Base-by-base conservation (phyloP, 1,140 invertebrate species). In the Forficula auricularia region DNA sequence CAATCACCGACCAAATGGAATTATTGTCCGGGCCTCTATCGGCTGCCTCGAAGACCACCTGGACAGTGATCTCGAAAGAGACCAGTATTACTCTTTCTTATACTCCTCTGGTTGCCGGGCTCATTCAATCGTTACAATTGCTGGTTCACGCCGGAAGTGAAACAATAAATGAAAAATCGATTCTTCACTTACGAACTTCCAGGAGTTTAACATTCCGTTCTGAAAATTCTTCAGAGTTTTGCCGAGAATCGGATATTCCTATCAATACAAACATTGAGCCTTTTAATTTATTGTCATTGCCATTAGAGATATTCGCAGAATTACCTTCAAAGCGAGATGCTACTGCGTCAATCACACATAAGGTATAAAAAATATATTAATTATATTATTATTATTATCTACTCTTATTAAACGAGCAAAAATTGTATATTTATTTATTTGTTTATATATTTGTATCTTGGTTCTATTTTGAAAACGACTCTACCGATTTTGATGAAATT, bases 131-230 rank as follows among this genome's bases (percentile, higher is more conserved):
- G 20, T 72, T 81, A 57, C 69, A 72, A 50, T 50, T 82, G 31
- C 65, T 76, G 30, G 67, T 82, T 19, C 71, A 68, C 1, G 77
- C 72, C 49, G 78, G 79, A 1, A 81, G 77, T 60, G 70, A 58
- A 47, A 19, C 42, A 15, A 50, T 61, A 43, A 49, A 54, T 48
- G 43, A 51, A 27, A 57, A 10, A 27, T 62, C 66, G 12, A 66
- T 61, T 49, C 61, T 77, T 13, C 69, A 64, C 43, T 46, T 75
- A 22, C 63, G 64, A 27, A 65, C 71, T 27, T 73, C 72, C 4
- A 65, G 69, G 47, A 71, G 73, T 42, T 48, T 76, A 14, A 18
- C 12, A 31, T 12, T 1, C 19, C 3, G 14, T 36, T n/a, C 34
- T 37, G 14, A 2, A 12, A n/a, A 30, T 19, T 41, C 34, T 16